phyloP scores from a whole-genome alignment of 92 coral and sea anemone species.

The Parazoanthus darwini region DNA sequence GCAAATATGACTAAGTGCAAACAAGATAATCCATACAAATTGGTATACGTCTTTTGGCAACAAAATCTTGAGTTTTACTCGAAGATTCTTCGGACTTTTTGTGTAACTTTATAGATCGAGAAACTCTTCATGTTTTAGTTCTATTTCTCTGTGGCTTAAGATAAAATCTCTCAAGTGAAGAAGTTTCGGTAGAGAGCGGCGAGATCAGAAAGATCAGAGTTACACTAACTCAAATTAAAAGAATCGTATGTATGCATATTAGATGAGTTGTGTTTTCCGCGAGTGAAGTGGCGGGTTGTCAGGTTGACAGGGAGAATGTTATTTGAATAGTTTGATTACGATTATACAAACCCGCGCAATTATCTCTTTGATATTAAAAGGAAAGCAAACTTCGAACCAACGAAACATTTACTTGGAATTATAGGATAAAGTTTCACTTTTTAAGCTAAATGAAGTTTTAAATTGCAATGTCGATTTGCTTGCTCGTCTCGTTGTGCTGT shows the following conservation, averaged over 20 bases:
- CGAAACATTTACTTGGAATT: not conserved
- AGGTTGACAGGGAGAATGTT: not conserved
- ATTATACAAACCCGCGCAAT: not conserved
- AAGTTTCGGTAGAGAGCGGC: not conserved
- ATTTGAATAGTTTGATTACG: conserved; percentile 5
- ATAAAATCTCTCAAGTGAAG: not conserved
- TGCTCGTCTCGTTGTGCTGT: not conserved
- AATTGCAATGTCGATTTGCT: not conserved
- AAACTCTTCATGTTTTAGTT: not conserved
- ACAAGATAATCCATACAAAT: not conserved
- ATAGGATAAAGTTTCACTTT: not conserved
- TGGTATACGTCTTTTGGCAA: not conserved
- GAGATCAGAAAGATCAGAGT: not conserved
- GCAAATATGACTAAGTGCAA: conserved; percentile 6
- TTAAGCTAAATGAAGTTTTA: not conserved
- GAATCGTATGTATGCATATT: conserved; percentile 17
- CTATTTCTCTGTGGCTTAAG: not conserved
- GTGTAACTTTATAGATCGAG: not conserved
- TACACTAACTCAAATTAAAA: conserved; percentile 7
- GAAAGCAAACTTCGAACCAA: conserved; percentile 1
- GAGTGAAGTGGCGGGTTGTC: not conserved
- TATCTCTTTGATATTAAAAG: not conserved
- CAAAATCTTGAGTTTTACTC: not conserved
- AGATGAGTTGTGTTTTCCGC: not conserved
- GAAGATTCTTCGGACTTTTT: not conserved